These are phyloP conservation scores for Dicycla oo DNA, from an alignment of 2,888 invertebrate species.

Conservation along the genomic window DNA sequence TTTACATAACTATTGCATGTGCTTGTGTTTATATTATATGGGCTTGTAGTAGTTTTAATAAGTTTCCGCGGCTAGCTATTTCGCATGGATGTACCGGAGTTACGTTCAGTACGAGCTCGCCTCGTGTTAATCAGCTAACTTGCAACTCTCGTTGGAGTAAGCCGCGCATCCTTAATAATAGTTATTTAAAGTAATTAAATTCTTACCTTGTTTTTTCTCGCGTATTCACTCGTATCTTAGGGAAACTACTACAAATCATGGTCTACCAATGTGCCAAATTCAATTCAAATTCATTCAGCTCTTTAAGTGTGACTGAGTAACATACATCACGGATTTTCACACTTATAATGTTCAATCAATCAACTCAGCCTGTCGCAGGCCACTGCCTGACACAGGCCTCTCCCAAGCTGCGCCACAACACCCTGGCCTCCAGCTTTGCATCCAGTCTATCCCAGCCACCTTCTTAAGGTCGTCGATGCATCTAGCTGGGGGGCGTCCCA, in stretches of 20 bases:
- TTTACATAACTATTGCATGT: constrained; percentile 35
- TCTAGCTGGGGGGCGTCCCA: too few relatives aligned
- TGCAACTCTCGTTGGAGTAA: constrained; percentile 35
- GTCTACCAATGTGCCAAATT: neutral
- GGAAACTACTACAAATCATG: neutral
- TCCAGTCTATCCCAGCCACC: too few relatives aligned
- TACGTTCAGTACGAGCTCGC: constrained; percentile 35
- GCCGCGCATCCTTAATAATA: constrained; percentile 23
- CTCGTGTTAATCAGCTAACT: constrained; percentile 55
- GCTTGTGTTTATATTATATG: constrained; percentile 33
- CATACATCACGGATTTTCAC: neutral
- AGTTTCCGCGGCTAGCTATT: constrained; percentile 46
- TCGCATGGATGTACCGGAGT: constrained; percentile 34
- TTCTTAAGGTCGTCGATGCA: too few relatives aligned
- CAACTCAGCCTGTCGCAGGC: too few relatives aligned
- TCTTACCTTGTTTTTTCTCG: neutral
- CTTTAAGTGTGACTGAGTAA: neutral
- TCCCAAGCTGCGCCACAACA: too few relatives aligned
- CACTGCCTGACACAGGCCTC: too few relatives aligned
- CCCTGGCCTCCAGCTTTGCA: too few relatives aligned
- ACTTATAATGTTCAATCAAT: neutral
- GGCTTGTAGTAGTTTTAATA: constrained; percentile 49
- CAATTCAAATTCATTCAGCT: neutral
- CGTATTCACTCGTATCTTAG: too few relatives aligned
- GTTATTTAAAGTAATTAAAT: constrained; percentile 8